Percentiles rank a stretch among this genome's conserved stretches.
Conservation (phyloP, 2,113 vertebrate genomes). For the Reinhardtius hippoglossoides region DNA sequence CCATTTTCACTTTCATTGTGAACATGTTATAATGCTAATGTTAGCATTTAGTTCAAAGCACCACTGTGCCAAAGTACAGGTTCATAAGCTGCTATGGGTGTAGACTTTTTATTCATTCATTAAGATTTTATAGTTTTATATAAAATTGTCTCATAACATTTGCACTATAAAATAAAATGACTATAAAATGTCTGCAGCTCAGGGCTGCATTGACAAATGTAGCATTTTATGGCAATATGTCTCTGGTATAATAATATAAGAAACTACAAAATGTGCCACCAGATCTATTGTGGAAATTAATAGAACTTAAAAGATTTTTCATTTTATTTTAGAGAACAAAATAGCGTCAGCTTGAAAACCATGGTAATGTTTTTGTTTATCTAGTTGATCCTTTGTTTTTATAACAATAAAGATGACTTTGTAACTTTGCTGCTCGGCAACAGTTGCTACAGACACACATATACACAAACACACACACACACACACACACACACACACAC, state of each 20-base stretch:
- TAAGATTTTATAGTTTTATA: background rate
- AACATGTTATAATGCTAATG: background rate
- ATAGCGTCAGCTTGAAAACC: background rate
- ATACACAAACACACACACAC: background rate
- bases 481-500: background rate
- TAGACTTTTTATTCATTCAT: background rate
- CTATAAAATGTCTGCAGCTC: background rate
- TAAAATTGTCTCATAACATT: background rate
- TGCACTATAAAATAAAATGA: no score
- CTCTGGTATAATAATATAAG: background rate
- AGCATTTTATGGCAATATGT: background rate
- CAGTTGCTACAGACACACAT: background rate
- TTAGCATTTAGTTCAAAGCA: background rate
- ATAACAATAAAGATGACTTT: background rate
- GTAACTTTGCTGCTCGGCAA: conserved; percentile 9
- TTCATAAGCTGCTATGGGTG: background rate
- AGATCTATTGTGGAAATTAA: no score
- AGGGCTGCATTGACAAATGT: background rate
- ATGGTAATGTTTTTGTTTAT: background rate
- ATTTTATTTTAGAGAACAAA: background rate
- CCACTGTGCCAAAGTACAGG: background rate
- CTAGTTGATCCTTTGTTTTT: background rate
- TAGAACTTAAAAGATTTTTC: background rate
- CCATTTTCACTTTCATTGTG: background rate
- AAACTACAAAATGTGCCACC: background rate